Percentiles rank a stretch among this genome's conserved stretches.
Conservation (phyloP, 2,113 vertebrate species). For the Sinocyclocheilus rhinocerous region DNA sequence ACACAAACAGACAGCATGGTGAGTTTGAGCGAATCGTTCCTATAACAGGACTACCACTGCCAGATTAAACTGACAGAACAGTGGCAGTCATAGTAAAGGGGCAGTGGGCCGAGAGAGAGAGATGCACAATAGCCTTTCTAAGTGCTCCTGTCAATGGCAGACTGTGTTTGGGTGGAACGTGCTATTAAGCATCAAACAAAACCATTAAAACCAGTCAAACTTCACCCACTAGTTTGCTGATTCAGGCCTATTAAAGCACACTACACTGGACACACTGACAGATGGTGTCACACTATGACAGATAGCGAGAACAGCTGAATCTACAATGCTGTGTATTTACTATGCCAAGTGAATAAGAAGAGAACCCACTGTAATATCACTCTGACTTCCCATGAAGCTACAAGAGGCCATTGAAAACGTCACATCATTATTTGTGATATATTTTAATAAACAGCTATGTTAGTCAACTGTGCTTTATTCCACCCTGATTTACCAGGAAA, state of each 20-base stretch:
- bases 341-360: conserved; percentile 21
- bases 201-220: not conserved
- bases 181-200: not conserved
- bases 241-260: conserved; percentile 16
- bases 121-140: conserved; percentile 4
- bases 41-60: conserved; percentile 47
- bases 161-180: not conserved
- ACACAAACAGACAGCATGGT: conserved; percentile 3
- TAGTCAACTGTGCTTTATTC: not conserved
- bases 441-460: not conserved
- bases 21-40: conserved; percentile 40
- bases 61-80: conserved; percentile 41
- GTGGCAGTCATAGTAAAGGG: conserved; percentile 20
- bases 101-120: not conserved
- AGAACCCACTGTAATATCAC: not conserved
- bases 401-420: not conserved
- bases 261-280: conserved; percentile 10
- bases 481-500: not conserved
- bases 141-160: not conserved
- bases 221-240: not conserved
- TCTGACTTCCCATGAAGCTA: not conserved
- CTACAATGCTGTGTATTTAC: not conserved
- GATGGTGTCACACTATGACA: conserved; percentile 21
- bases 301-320: conserved; percentile 10
- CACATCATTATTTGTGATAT: not conserved